Percentiles rank a stretch among this genome's conserved stretches.
These are phyloP conservation scores for Hemibagrus guttatus DNA, from an alignment of 2,797 vertebrate genomes.

Conservation along the genomic window DNA sequence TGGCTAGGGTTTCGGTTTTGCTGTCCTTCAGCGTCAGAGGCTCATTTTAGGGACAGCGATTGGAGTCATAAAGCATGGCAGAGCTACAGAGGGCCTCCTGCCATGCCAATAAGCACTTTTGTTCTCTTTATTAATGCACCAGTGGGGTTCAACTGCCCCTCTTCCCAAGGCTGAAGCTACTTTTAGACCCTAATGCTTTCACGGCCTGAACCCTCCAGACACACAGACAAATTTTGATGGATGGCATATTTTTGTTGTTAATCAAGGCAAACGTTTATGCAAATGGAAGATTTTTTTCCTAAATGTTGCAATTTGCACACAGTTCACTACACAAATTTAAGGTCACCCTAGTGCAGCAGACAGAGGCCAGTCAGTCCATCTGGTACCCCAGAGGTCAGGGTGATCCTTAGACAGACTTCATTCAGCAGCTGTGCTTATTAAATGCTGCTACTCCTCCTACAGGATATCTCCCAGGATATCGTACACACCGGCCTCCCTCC, in stretches of 20 bases:
- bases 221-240: conserved; percentile 44
- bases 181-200: conserved; percentile 40
- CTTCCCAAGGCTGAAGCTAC: conserved; percentile 30
- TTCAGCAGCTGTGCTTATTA: conserved; percentile 31
- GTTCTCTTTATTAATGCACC: conserved; percentile 55
- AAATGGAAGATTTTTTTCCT: conserved; percentile 8
- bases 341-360: conserved; percentile 11
- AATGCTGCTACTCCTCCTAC: conserved; percentile 22
- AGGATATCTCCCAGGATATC: conserved; percentile 3
- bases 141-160: conserved; percentile 46
- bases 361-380: conserved; percentile 29
- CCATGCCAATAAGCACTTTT: conserved; percentile 59
- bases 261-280: conserved; percentile 22
- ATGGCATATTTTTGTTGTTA: conserved; percentile 20
- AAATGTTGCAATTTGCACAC: conserved; percentile 30
- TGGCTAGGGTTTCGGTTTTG: conserved; percentile 44
- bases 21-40: conserved; percentile 36
- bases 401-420: conserved; percentile 8
- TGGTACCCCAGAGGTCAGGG: conserved; percentile 29
- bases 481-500: background rate
- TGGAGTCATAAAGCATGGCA: conserved; percentile 55
- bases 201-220: conserved; percentile 31
- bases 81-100: conserved; percentile 54
- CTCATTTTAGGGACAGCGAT: conserved; percentile 39
- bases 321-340: background rate